Evolutionary conservation across 2,888 invertebrate species (phyloP).

Genomic region (Punctoribates punctum): DNA sequence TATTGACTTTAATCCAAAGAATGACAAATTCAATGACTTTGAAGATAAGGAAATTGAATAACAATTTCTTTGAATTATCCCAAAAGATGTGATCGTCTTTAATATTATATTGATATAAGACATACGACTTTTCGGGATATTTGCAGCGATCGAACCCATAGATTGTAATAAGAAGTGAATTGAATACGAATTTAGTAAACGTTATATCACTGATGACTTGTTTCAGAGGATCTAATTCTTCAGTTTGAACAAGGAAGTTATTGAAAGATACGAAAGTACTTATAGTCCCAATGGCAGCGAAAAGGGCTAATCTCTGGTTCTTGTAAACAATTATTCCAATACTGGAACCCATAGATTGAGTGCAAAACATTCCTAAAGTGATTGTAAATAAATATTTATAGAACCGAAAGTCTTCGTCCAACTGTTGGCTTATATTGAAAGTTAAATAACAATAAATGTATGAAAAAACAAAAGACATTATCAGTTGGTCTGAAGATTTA

Average conservation of each 20-base stretch:
- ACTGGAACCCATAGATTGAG: neutral
- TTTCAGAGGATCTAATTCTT: neutral
- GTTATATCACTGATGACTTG: neutral
- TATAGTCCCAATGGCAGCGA: neutral
- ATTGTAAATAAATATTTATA: neutral
- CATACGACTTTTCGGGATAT: neutral
- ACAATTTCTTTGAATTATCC: neutral
- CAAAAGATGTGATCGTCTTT: neutral
- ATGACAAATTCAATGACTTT: neutral
- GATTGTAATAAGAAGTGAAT: slow-evolving; percentile 26
- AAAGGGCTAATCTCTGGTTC: neutral
- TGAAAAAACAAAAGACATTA: neutral
- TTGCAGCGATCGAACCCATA: slow-evolving; percentile 37
- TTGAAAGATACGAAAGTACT: neutral
- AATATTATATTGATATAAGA: neutral
- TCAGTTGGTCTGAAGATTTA: neutral
- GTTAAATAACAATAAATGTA: neutral
- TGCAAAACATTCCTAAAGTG: neutral
- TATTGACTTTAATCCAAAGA: neutral
- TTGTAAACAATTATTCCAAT: neutral
- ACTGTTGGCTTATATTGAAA: neutral
- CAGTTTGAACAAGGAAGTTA: neutral
- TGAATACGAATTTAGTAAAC: slow-evolving; percentile 21
- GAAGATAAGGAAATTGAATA: neutral
- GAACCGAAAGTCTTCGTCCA: neutral